Evolutionary conservation across 1,140 invertebrate genomes (phyloP).

Genomic region (Agrilus planipennis): DNA sequence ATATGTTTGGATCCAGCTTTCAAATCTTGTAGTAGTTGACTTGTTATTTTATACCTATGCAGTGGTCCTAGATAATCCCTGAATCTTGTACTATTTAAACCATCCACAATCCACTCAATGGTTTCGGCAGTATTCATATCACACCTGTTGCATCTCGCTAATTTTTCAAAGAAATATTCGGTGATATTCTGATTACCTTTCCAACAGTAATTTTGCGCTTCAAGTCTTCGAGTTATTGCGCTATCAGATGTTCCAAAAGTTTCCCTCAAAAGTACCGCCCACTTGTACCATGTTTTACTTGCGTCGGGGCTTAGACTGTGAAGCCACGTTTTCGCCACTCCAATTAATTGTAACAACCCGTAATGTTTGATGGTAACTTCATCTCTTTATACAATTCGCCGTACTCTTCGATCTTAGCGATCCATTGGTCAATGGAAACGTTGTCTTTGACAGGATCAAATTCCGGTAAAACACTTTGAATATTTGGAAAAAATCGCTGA

Average conservation of each 20-base stretch:
- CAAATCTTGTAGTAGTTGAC: background rate
- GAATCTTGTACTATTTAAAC: background rate
- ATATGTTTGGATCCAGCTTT: background rate
- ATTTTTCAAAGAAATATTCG: slow-evolving; percentile 4
- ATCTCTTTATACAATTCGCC: slow-evolving; percentile 3
- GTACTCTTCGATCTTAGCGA: slow-evolving; percentile 1
- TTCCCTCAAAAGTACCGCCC: background rate
- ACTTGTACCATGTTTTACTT: slow-evolving; percentile 2
- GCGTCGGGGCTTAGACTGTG: background rate
- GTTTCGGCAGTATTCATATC: background rate
- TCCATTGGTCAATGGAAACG: background rate
- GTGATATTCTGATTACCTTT: slow-evolving; percentile 1
- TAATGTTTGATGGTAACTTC: slow-evolving; percentile 4
- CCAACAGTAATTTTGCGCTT: slow-evolving; percentile 3
- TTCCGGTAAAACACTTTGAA: background rate
- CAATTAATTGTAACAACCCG: background rate
- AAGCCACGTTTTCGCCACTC: slow-evolving; percentile 4
- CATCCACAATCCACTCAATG: slow-evolving; percentile 1
- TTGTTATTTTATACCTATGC: background rate
- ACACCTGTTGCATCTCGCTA: slow-evolving; percentile 2
- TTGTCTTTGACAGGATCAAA: slow-evolving; percentile 1
- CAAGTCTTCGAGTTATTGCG: background rate
- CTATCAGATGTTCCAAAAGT: background rate
- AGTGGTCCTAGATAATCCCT: background rate
- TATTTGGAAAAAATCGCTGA: background rate